Base-by-base conservation (phyloP, 2,888 invertebrate species). In the Meloe dianella region DNA sequence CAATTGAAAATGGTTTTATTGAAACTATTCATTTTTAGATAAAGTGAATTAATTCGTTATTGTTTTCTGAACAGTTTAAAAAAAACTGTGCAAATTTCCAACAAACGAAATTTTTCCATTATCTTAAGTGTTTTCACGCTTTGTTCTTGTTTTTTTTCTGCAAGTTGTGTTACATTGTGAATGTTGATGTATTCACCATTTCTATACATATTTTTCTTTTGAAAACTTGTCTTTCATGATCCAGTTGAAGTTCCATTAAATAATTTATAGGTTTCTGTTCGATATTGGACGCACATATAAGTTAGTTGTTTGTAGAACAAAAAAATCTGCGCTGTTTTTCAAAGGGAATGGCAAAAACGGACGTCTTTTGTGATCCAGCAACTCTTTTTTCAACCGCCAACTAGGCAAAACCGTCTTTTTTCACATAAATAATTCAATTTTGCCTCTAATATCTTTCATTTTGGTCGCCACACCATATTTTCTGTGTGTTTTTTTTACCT, bases 241-340 rank as follows among this genome's bases (percentile, higher is more conserved):
- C 54, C 54, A 24, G 12, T 24, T 54, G 24, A 5, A 14, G 12
- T 24, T 24, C 14, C 6, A 12, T 22, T 54, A 54, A 54, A 54
- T 54, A 54, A 54, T 54, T 54, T 54, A 54, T 54, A 24, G 54
- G 6, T 54, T 12, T 24, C 22, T 22, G 24, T 54, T 54, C 54
- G 24, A 54, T 54, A 24, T 54, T 54, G 12, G 24, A 4, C 12
- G 22, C 22, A 22, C 17, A 41, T 41, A n/a, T n/a, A 6, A 5
- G 4, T 27, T 3, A 2, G 27, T 27, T 38, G 38, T 0, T 47
- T 47, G 20, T 54, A 17, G 5, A 17, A 17, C 4, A 14, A 41
- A 41, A 41, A n/a, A 41, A 7, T 41, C 35, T 27, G 12, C 17
- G 6, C 41, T n/a, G n/a, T 41, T 41, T n/a, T n/a, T 17, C n/a